Conservation (phyloP, 2,797 vertebrate species). For the Danio choprae region DNA sequence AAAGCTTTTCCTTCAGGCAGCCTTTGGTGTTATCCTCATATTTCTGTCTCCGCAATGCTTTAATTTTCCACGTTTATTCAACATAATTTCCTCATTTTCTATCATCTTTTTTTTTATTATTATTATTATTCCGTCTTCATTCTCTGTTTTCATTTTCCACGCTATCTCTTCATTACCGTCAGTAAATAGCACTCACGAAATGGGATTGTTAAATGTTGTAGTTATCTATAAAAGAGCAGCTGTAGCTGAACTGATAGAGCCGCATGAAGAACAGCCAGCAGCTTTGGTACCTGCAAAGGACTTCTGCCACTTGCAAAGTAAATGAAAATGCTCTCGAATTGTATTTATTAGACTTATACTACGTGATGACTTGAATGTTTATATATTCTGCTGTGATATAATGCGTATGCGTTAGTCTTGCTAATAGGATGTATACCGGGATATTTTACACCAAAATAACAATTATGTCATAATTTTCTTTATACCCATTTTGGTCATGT, state of each 20-base stretch:
- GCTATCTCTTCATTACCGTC: conserved; percentile 75
- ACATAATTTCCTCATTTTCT: conserved; percentile 32
- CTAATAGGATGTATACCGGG: not conserved
- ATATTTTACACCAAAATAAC: not conserved
- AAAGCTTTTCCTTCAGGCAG: conserved; percentile 11
- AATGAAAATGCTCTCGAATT: conserved; percentile 62
- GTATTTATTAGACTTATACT: conserved; percentile 33
- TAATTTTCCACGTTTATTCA: conserved; percentile 34
- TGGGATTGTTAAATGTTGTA: conserved; percentile 61
- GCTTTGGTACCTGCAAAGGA: conserved; percentile 57
- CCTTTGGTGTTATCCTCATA: conserved; percentile 2
- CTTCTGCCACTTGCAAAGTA: conserved; percentile 68
- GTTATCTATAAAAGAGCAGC: conserved; percentile 80
- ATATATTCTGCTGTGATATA: not conserved
- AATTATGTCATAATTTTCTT: not conserved
- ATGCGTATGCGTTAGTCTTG: not conserved
- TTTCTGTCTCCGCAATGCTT: conserved; percentile 13
- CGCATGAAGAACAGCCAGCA: conserved; percentile 56
- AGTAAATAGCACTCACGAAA: conserved; percentile 71
- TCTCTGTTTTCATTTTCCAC: conserved; percentile 63
- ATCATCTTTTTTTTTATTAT: conserved; percentile 9
- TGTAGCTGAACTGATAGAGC: conserved; percentile 69
- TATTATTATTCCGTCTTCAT: conserved; percentile 34
- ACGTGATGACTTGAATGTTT: not conserved
- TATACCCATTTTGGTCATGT: not conserved